Base-by-base conservation (phyloP, 2,113 vertebrate species). In the Taurulus bubalis region DNA sequence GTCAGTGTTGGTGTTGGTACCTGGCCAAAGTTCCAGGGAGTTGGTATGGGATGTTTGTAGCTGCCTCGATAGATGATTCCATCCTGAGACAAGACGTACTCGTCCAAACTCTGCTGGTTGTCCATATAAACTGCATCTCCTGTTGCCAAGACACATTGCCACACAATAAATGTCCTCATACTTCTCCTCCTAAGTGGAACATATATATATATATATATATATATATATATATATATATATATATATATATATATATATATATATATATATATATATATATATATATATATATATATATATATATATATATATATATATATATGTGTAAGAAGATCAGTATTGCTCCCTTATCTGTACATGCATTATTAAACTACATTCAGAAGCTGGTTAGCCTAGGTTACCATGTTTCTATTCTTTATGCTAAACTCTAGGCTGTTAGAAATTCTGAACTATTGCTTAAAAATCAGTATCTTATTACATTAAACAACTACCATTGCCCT, bases 11-110 rank as follows among this genome's bases (percentile, higher is more conserved):
- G 45, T 92, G 62, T 88, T 93, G 90, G 87, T 95, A 99, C 98
- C 98, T 99, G 98, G 85, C 98, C 98, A 0, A 96, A 99, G 80
- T 97, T 96, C 98, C 98, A 99, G 2, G 97, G 93, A 16, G 65
- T 77, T 2, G 84, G 15, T 6, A 85, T 74, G 20, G 95, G 95
- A 89, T 93, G 90, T 56, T 94, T 87, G 0, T 66, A 10, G 2
- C 86, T 85, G 2, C 97, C 98, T 75, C 95, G 94, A 90, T 92
- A 99, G 92, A 99, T 96, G 53, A 97, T 93, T 0, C 98, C 98
- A 58, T 97, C 91, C 91, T 99, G 97, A 28, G 94, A 89, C 65
- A 99, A 89, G 30, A 99, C 91, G 0, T 98, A 99, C 80, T 99
- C 98, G 0, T 0, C 38, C 45, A 96, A 90, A 62, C 93, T 90